Evolutionary conservation across 2,888 invertebrate species (phyloP), one percentile per base, ranked within the genome.

Genomic region (Drosophila nigricruria): DNA sequence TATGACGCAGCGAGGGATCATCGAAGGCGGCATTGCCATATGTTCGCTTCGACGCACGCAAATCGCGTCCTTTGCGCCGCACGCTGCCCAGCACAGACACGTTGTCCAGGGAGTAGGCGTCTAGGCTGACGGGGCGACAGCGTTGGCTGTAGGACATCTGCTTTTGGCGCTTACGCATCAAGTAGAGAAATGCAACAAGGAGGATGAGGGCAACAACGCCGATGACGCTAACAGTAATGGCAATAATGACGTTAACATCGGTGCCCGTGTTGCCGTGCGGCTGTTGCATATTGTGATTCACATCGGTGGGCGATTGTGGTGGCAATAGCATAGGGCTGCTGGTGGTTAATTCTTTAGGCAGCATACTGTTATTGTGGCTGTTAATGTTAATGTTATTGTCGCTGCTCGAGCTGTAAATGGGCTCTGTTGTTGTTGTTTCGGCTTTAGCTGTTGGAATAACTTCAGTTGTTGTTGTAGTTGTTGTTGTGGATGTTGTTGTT

Each of bases 1-100:
- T 93, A 67, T 92, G 97, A 95, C 50, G 96, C 95, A 52, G 95
- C 94, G 70, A 96, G 5, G 97, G 96, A 93, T 97, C 97, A 91
- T 97, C 97, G 91, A 97, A 98, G 1, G 97, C 97, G 2, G 97
- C 97, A 94, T 98, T 98, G 32, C 97, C 97, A 90, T 97, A 98
- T 58, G 97, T 97, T 68, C 97, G 94, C 91, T 97, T 97, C 57
- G 97, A 97, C 57, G 96, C 95, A 40, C 97, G 94, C 16, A 95
- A 93, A 65, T 95, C 95, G 3, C 89, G 58, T 18, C 87, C 96
- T 92, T 97, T 97, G 74, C 97, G 93, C 68, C 97, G 94, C 0
- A 97, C 96, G 85, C 95, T 95, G 85, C 96, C 96, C 90, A 95
- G 95, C 6, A 97, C 96, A 8, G 97, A 97, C 30, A 97, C 96